Evolutionary conservation across 2,113 vertebrate species (phyloP).

Genomic region (Chloropsis cyanopogon): DNA sequence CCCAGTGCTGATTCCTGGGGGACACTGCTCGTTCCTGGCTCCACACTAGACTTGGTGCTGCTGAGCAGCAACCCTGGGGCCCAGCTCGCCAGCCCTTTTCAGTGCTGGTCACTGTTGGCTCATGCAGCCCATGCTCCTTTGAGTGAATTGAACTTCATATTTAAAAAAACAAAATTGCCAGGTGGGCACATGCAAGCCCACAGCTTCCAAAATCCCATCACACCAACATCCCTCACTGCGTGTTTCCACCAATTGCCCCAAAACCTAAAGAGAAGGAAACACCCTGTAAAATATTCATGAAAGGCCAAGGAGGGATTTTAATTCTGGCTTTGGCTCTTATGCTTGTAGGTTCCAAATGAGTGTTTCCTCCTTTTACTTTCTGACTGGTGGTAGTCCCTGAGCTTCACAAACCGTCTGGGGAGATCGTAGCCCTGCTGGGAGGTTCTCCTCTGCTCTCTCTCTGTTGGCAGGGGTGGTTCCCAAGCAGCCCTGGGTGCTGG

Average conservation of each 20-base stretch:
- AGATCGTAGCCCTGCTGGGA: fast-evolving
- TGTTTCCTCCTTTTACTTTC: background rate
- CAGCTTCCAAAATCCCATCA: background rate
- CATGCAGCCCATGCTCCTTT: background rate
- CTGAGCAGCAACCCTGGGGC: background rate
- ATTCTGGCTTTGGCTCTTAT: background rate
- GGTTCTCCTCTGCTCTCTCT: background rate
- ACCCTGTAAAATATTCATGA: background rate
- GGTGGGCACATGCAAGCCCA: background rate
- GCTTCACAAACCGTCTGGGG: background rate
- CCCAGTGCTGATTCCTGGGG: background rate
- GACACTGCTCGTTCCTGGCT: background rate
- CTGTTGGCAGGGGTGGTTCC: background rate
- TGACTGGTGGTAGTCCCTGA: background rate
- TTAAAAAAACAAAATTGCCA: background rate
- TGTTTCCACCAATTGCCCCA: background rate
- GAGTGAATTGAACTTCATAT: background rate
- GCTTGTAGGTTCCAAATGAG: background rate
- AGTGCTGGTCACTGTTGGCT: background rate
- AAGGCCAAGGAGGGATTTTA: background rate
- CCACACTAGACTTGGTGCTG: background rate
- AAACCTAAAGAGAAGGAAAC: background rate
- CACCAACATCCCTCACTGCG: background rate
- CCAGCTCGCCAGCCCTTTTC: background rate
- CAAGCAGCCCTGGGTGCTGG: background rate